A percentile compares a stretch with the other conserved stretches of the same genome.
Evolutionary conservation across 1,140 invertebrate species (phyloP).

Genomic region (Lepidostoma basale): DNA sequence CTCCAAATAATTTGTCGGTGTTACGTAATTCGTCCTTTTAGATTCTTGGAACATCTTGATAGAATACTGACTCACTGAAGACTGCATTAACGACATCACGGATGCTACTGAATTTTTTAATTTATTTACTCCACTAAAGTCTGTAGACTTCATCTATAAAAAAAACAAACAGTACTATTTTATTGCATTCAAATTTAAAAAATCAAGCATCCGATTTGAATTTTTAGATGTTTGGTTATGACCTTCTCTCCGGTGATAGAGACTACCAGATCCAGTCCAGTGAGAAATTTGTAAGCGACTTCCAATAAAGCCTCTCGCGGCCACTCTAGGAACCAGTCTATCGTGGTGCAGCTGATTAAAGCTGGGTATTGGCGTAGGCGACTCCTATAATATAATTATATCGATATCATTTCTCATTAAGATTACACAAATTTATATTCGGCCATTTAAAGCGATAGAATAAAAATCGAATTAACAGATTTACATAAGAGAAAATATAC

Average conservation of each 20-base stretch:
- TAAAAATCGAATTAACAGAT: no score
- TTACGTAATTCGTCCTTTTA: constrained; percentile 84
- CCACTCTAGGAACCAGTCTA: constrained; percentile 90
- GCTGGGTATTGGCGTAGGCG: constrained; percentile 84
- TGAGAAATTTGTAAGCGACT: constrained; percentile 75
- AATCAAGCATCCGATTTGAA: background rate
- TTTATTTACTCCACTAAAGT: constrained; percentile 59
- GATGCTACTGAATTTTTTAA: constrained; percentile 68
- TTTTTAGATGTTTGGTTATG: constrained; percentile 7
- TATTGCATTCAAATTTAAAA: background rate
- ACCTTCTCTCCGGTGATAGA: constrained; percentile 67
- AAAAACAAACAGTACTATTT: background rate
- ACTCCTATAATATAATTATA: constrained; percentile 59
- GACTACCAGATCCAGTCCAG: constrained; percentile 68
- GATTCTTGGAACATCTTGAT: constrained; percentile 75
- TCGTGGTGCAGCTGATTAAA: constrained; percentile 83
- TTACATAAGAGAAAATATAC: no score
- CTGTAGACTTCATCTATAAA: constrained; percentile 1
- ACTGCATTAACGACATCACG: constrained; percentile 79
- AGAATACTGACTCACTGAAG: constrained; percentile 73
- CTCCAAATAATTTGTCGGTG: constrained; percentile 83
- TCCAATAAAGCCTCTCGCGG: constrained; percentile 83
- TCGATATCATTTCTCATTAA: no score
- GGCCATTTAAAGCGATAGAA: no score
- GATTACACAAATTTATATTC: no score